Percentiles rank a stretch among this genome's conserved stretches.
Evolutionary conservation across 2,113 vertebrate genomes (phyloP).

Genomic region (Corydoras maculifer): DNA sequence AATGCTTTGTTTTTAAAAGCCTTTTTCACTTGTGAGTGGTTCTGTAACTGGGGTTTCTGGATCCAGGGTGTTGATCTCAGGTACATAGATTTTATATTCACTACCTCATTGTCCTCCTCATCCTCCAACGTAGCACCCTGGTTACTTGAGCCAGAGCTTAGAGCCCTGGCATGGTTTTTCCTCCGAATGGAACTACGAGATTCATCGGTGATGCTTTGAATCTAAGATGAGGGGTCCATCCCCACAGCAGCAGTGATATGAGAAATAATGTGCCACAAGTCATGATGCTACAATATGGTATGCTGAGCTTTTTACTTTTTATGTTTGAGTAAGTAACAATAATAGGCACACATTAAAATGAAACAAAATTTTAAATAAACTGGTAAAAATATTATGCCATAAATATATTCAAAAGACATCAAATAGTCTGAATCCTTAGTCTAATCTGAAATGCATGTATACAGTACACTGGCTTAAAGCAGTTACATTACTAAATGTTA

Average conservation of each 20-base stretch:
- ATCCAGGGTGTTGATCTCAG: conserved; percentile 26
- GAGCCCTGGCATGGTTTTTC: conserved; percentile 62
- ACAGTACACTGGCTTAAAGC: no score
- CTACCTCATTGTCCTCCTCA: conserved; percentile 75
- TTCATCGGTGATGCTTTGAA: conserved; percentile 76
- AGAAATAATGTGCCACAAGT: conserved; percentile 26
- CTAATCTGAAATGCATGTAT: no score
- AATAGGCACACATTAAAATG: no score
- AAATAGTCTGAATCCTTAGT: no score
- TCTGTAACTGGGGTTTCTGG: conserved; percentile 51
- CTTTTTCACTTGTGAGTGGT: conserved; percentile 30
- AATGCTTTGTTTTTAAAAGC: not conserved
- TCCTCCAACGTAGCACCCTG: conserved; percentile 65
- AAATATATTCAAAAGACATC: no score
- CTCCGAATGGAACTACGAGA: conserved; percentile 75
- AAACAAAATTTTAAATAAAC: no score
- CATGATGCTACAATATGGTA: not conserved
- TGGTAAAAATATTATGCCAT: no score
- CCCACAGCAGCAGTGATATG: conserved; percentile 50
- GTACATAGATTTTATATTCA: not conserved
- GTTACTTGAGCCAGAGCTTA: conserved; percentile 56
- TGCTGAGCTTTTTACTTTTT: not conserved
- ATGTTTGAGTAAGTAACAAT: not conserved
- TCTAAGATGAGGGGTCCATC: conserved; percentile 56
- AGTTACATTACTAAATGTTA: no score